Evolutionary conservation across 2,888 invertebrate genomes (phyloP).

Genomic region (Machimus rusticus): DNA sequence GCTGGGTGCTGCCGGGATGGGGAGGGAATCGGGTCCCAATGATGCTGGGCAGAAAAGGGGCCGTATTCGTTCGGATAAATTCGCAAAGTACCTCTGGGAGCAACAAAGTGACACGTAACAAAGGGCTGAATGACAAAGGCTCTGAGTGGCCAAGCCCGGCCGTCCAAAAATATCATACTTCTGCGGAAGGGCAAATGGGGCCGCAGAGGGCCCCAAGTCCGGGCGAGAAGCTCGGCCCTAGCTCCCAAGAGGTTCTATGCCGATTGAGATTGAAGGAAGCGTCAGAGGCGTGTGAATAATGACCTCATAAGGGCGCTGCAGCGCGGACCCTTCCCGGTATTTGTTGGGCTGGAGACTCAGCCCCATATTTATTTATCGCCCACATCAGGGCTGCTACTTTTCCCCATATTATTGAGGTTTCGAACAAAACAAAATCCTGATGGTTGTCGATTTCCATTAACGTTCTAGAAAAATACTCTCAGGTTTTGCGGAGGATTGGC

Average conservation of each 20-base stretch:
- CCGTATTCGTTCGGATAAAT: conserved; percentile 28
- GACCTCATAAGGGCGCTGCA: not conserved
- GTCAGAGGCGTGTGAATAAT: conserved; percentile 18
- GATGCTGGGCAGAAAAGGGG: not conserved
- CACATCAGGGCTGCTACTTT: conserved; percentile 16
- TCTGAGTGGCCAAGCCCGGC: not conserved
- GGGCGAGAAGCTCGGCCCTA: not conserved
- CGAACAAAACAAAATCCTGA: conserved; percentile 30
- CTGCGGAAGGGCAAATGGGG: not conserved
- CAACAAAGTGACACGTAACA: conserved; percentile 27
- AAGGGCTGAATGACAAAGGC: not conserved
- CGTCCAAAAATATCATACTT: conserved; percentile 9
- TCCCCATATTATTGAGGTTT: conserved; percentile 12
- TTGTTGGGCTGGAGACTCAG: not conserved
- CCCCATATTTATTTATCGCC: conserved; percentile 32
- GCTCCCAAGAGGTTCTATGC: not conserved
- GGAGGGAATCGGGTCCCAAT: not conserved
- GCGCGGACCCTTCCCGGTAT: not conserved
- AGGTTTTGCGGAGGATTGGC: not conserved
- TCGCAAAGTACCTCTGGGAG: conserved; percentile 29
- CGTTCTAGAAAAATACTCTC: conserved; percentile 23
- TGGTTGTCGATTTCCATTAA: conserved; percentile 36
- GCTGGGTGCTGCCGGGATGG: not conserved
- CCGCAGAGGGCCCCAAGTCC: not conserved
- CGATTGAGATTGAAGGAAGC: conserved; percentile 19